phyloP scores from a whole-genome alignment of 2,797 vertebrate species.

The Leucoraja ocellata region DNA sequence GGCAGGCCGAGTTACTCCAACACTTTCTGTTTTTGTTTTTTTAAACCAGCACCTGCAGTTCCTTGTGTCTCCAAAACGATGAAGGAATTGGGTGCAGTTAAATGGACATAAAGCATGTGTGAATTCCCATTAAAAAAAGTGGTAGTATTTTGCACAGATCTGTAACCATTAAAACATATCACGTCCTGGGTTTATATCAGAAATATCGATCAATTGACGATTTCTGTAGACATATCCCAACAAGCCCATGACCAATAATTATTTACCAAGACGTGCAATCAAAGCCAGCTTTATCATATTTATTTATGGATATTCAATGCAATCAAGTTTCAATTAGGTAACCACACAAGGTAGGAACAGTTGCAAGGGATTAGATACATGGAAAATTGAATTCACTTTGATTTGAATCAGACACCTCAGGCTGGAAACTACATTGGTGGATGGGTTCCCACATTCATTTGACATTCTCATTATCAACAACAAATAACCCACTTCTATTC shows the following conservation, averaged over 20 bases:
- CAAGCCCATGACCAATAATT: neutral
- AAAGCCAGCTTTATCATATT: neutral
- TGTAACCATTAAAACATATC: neutral
- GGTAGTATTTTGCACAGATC: neutral
- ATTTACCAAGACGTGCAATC: neutral
- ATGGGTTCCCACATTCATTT: neutral
- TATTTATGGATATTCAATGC: slow-evolving; percentile 27
- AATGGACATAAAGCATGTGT: too few species aligned
- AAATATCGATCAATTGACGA: neutral
- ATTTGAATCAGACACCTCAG: neutral
- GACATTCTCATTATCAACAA: neutral
- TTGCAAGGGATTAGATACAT: neutral
- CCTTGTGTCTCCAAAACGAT: too few species aligned
- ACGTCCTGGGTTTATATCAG: neutral
- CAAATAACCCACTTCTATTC: neutral
- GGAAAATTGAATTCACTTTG: neutral
- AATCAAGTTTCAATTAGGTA: neutral
- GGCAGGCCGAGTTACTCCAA: too few species aligned
- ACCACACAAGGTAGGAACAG: neutral
- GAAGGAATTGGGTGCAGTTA: too few species aligned
- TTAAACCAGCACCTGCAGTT: too few species aligned
- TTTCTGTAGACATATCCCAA: neutral
- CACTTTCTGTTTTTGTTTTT: too few species aligned
- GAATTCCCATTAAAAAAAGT: neutral
- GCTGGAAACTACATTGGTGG: neutral